Evolutionary conservation across 2,888 invertebrate genomes (phyloP), one percentile per base, ranked within the genome.

Genomic region (Cryptosula pallasiana): DNA sequence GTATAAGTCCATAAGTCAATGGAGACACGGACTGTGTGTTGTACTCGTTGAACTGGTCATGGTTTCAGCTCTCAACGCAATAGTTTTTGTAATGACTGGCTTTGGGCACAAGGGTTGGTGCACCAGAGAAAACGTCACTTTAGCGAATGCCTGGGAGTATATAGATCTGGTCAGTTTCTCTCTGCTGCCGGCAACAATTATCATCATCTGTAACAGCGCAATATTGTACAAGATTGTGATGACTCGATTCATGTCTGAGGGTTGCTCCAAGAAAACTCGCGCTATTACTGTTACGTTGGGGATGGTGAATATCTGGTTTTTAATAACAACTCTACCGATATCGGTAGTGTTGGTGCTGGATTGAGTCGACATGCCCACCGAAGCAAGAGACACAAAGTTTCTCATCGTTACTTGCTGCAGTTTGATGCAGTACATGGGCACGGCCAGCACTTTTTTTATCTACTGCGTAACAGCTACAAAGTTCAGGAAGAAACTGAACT

Each of bases 51-150:
- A 34, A n/a, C 69, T 34, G 3, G 34, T 69, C 29, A 32, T 34
- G 3, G 69, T 27, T 5, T 16, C 35, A n/a, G 13, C n/a, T 16
- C 34, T 34, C 5, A 34, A 35, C 29, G 29, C 3, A 5, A 5
- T 69, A 2, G 29, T 69, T 5, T 3, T 9, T 34, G 34, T 20
- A 5, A n/a, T 9, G 5, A 69, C 5, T 5, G 69, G 69, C 72
- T 90, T 91, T 84, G 88, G 89, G 78, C 87, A 89, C 78, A 92
- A 92, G 71, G 87, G 69, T 5, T 16, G 25, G 3, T 69, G 69
- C 25, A n/a, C 5, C 5, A 32, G 2, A 3, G 3, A 3, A 2
- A n/a, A 69, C 13, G n/a, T 25, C 5, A 35, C 13, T 3, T 25
- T 55, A 3, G 20, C 35, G 35, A 25, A 57, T 29, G 1, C 74